Percentiles rank a stretch among this genome's conserved stretches.
Evolutionary conservation across 2,888 invertebrate genomes (phyloP).

Genomic region (Macrophya annulata): DNA sequence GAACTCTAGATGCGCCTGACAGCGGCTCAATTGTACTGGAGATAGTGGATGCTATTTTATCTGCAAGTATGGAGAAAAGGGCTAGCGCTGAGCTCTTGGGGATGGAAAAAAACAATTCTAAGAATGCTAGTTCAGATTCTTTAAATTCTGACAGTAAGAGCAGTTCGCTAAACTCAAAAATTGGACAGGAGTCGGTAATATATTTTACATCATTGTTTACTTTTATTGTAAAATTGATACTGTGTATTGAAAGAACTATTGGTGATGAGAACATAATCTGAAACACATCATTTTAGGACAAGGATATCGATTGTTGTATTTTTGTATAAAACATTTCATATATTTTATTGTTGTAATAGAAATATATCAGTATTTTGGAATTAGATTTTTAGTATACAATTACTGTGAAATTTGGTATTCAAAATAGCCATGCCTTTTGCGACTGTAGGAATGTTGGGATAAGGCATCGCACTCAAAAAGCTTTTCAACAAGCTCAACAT

Average conservation of each 20-base stretch:
- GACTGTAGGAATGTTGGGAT: slow-evolving; percentile 81
- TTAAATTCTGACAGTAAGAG: slow-evolving; percentile 93
- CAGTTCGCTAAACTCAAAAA: slow-evolving; percentile 91
- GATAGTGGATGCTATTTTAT: slow-evolving; percentile 56
- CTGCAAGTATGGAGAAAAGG: slow-evolving; percentile 83
- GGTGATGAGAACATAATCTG: slow-evolving; percentile 54
- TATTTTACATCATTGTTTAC: slow-evolving; percentile 29
- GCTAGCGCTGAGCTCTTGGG: slow-evolving; percentile 85
- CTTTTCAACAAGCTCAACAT: slow-evolving; percentile 84
- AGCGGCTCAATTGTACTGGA: not conserved
- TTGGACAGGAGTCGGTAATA: slow-evolving; percentile 91
- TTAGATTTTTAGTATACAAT: slow-evolving; percentile 24
- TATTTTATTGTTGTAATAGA: not conserved
- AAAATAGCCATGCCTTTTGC: slow-evolving; percentile 45
- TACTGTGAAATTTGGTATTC: slow-evolving; percentile 10
- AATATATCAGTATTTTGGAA: not conserved
- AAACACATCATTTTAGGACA: slow-evolving; percentile 64
- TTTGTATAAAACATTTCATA: not conserved
- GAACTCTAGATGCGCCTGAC: slow-evolving; percentile 34
- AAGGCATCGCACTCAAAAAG: slow-evolving; percentile 85
- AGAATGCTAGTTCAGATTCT: slow-evolving; percentile 91
- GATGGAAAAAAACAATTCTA: slow-evolving; percentile 85
- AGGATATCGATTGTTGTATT: slow-evolving; percentile 67
- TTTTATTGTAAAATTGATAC: slow-evolving; percentile 26
- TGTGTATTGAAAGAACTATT: not conserved